phyloP scores from a whole-genome alignment of 1,140 invertebrate species.

The Tyrophagus putrescentiae region DNA sequence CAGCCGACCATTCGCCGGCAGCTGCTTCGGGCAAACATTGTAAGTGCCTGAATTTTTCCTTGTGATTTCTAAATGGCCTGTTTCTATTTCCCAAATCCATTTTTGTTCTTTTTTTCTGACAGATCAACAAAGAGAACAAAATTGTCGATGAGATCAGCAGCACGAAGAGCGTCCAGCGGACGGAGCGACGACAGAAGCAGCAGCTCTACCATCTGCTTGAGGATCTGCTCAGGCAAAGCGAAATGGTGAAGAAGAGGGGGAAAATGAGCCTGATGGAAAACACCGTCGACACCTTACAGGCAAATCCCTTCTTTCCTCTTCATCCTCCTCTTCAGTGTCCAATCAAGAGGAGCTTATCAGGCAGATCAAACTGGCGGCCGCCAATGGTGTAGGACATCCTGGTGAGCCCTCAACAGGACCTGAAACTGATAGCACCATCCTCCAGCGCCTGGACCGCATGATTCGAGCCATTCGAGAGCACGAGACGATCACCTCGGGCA shows the following conservation, averaged over 20 bases:
- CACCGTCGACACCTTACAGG: too few relatives aligned
- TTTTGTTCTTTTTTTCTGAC: neutral
- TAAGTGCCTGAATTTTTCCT: neutral
- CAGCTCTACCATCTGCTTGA: slow-evolving; percentile 1
- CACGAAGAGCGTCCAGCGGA: neutral
- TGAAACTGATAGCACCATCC: neutral
- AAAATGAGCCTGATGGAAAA: too few relatives aligned
- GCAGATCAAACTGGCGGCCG: too few relatives aligned
- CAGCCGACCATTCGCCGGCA: neutral
- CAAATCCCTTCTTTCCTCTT: too few relatives aligned
- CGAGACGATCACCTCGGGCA: neutral
- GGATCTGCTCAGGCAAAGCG: neutral
- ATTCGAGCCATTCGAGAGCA: slow-evolving; percentile 2
- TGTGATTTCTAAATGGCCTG: neutral
- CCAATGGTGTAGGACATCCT: too few relatives aligned
- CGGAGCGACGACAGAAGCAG: neutral
- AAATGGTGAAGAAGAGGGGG: too few relatives aligned
- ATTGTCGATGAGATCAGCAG: slow-evolving; percentile 11
- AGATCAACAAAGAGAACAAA: slow-evolving; percentile 10
- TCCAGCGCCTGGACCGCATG: slow-evolving; percentile 10
- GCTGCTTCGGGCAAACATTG: slow-evolving; percentile 6
- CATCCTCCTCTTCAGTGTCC: neutral
- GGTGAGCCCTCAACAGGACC: too few relatives aligned
- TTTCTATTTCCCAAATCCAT: neutral
- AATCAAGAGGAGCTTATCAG: neutral